Base-by-base conservation (phyloP, 2,797 vertebrate species). In the Gymnodraco acuticeps region DNA sequence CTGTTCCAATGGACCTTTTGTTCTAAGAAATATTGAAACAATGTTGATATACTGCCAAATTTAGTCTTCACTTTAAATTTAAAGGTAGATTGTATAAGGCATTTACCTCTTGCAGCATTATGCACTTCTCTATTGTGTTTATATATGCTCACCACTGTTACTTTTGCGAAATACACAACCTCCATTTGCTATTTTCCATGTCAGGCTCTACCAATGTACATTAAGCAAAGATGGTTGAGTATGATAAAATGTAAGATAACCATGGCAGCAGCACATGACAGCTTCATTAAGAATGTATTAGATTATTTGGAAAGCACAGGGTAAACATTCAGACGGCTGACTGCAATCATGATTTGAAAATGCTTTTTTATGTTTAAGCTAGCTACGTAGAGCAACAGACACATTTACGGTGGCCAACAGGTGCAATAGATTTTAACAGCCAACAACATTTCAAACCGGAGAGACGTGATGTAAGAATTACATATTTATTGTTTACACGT, bases 11-110 rank as follows among this genome's bases (percentile, higher is more conserved):
- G 31, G 33, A 64, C 48, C 46, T 38, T 38, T 38, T 38, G 50
- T 69, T 50, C 45, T 64, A 27, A 33, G 82, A 62, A 84, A 75
- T 70, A 68, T 69, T 77, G 19, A 53, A 78, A 55, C 23, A 41
- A 50, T 58, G 42, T 17, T 50, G 0, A 16, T 31, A 41, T 55
- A 50, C 43, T 63, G 41, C 38, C 33, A 38, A 23, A 59, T 55
- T 12, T 20, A 51, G 15, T 75, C 47, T 51, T 62, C 42, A 61
- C 16, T 63, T 59, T 31, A 20, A 60, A 15, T 70, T 17, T 15
- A 73, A n/a, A 55, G 27, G 27, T 12, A 19, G n/a, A 53, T 43
- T 45, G 41, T 52, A 19, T 38, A 5, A 65, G 65, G 20, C 12
- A 15, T 2, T 45, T 12, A 54, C 8, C n/a, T 3, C 3, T 13